Percentiles rank a stretch among this genome's conserved stretches.
Evolutionary conservation across 2,888 invertebrate genomes (phyloP).

Genomic region (Globia sparganii): DNA sequence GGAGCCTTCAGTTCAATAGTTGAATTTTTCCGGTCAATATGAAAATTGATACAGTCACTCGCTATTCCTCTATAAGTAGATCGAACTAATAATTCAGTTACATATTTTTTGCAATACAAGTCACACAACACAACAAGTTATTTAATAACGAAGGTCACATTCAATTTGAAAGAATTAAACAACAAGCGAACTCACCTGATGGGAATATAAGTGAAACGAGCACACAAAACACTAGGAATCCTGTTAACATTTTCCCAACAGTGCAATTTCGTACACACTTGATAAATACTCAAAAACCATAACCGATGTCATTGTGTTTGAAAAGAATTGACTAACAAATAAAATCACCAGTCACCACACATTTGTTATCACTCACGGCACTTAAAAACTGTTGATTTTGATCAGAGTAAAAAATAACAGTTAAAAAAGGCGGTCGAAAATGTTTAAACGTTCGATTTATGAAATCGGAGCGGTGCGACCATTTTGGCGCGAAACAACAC

Average conservation of each 20-base stretch:
- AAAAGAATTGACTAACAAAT: conserved; percentile 72
- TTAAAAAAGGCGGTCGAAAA: conserved; percentile 66
- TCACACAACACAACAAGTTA: conserved; percentile 24
- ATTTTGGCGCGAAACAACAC: conserved; percentile 78
- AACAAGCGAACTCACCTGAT: conserved; percentile 77
- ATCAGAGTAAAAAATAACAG: conserved; percentile 75
- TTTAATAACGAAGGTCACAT: conserved; percentile 34
- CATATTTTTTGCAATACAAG: conserved; percentile 22
- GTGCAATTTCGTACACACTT: conserved; percentile 79
- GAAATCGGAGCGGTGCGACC: conserved; percentile 72
- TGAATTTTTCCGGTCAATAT: background rate
- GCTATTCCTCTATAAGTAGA: background rate
- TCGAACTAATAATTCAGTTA: background rate
- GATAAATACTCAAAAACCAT: conserved; percentile 79
- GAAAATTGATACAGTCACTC: background rate
- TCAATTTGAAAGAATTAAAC: conserved; percentile 3
- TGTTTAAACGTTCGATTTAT: conserved; percentile 64
- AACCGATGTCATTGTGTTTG: conserved; percentile 85
- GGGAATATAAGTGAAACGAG: conserved; percentile 79
- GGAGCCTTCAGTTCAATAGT: background rate
- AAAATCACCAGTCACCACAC: conserved; percentile 76
- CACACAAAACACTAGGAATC: conserved; percentile 80
- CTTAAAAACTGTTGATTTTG: conserved; percentile 78
- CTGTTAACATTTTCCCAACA: conserved; percentile 86
- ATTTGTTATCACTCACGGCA: conserved; percentile 70